Percentiles rank a stretch among this genome's conserved stretches.
phyloP scores from a whole-genome alignment of 37 sponge, comb jelly and placozoan genomes.

The Ianthella basta region DNA sequence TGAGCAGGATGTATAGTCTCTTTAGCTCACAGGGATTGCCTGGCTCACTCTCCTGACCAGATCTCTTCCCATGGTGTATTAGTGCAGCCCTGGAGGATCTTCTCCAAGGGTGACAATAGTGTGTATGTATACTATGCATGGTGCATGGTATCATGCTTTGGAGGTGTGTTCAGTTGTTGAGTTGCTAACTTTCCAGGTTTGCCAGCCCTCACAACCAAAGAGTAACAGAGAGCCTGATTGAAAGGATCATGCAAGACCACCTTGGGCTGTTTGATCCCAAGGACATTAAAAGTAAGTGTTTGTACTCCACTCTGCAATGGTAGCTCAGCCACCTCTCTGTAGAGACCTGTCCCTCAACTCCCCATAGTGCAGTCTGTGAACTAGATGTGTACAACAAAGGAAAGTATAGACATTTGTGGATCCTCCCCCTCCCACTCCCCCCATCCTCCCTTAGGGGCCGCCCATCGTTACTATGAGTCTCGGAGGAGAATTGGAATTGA shows the following conservation, averaged over 20 bases:
- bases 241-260: slow-evolving; percentile 59
- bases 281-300: slow-evolving; percentile 71
- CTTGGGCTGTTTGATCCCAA: slow-evolving; percentile 46
- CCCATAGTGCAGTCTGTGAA: not conserved
- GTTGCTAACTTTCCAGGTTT: no score
- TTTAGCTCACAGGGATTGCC: no score
- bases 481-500: slow-evolving; percentile 80
- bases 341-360: not conserved
- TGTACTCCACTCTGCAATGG: not conserved
- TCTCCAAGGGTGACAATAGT: no score
- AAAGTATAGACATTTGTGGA: no score
- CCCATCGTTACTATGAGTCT: slow-evolving; percentile 88
- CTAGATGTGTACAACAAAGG: no score
- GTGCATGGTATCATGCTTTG: not conserved
- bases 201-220: slow-evolving; percentile 74
- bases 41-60: no score
- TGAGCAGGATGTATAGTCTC: no score
- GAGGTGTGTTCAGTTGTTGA: not conserved
- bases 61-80: no score
- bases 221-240: slow-evolving; percentile 78
- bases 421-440: no score
- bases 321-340: not conserved
- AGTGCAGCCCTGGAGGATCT: no score
- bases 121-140: no score
- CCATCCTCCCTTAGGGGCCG: slow-evolving; percentile 31